Evolutionary conservation across 37 sponge, comb jelly and placozoan species (phyloP).

Genomic region (Corticium candelabrum): DNA sequence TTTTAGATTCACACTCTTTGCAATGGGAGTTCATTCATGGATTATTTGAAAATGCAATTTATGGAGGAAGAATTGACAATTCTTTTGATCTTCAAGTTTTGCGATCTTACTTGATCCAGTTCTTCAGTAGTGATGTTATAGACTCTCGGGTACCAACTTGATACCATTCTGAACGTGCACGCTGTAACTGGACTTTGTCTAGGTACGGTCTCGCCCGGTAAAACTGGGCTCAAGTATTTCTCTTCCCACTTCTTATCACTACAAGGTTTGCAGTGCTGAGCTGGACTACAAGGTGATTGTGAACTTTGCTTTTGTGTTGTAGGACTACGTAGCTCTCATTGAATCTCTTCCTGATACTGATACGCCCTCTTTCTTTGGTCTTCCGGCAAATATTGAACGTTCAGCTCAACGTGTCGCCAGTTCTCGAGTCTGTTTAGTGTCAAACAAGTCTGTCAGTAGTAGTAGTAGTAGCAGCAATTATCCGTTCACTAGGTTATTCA

Average conservation of each 20-base stretch:
- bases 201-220: no score
- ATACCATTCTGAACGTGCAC: neutral
- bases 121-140: slow-evolving; percentile 41
- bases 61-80: slow-evolving; percentile 96
- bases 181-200: no score
- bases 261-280: neutral
- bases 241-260: neutral
- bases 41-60: slow-evolving; percentile 90
- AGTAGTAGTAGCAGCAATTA: neutral
- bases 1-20: slow-evolving; percentile 7
- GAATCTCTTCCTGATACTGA: slow-evolving; percentile 73
- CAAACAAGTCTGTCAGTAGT: neutral
- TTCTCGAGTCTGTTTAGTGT: neutral
- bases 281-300: no score
- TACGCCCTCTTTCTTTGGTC: slow-evolving; percentile 67
- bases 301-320: no score
- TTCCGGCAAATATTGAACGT: slow-evolving; percentile 85
- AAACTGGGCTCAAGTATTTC: no score
- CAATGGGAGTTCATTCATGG: slow-evolving; percentile 94
- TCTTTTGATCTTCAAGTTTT: slow-evolving; percentile 80
- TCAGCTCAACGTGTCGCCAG: slow-evolving; percentile 58
- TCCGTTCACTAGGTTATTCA: slow-evolving; percentile 36
- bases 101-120: slow-evolving; percentile 65
- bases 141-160: neutral
- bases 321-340: slow-evolving; percentile 71